phyloP scores from a whole-genome alignment of 2,113 vertebrate species.

The Neolamprologus devosi region DNA sequence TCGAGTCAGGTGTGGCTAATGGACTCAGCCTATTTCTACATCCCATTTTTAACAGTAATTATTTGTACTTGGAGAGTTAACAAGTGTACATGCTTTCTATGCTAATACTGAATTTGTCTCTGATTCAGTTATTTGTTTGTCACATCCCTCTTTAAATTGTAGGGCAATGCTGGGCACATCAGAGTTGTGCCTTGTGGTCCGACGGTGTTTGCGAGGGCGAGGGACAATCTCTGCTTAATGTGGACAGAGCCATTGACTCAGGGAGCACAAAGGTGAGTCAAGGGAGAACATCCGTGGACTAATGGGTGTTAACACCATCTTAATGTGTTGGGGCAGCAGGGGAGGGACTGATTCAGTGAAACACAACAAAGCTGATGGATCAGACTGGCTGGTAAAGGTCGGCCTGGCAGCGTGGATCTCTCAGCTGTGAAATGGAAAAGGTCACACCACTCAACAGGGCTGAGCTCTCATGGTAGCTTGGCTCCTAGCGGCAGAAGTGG shows the following conservation, averaged over 20 bases:
- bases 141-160: neutral
- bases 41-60: neutral
- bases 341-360: constrained; percentile 29
- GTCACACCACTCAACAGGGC: constrained; percentile 67
- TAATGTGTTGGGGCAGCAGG: constrained; percentile 50
- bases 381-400: constrained; percentile 76
- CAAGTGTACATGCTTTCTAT: neutral
- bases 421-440: constrained; percentile 80
- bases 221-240: constrained; percentile 83
- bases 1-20: constrained; percentile 82
- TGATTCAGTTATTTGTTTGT: neutral
- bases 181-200: constrained; percentile 94
- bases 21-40: neutral
- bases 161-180: constrained; percentile 98
- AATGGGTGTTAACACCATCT: constrained; percentile 58
- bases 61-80: neutral
- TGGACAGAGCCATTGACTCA: constrained; percentile 99
- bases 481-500: constrained; percentile 28
- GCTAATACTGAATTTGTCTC: neutral
- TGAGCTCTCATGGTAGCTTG: constrained; percentile 53
- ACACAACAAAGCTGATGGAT: constrained; percentile 67
- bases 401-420: constrained; percentile 63
- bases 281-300: constrained; percentile 19
- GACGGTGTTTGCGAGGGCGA: constrained; percentile 82
- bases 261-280: constrained; percentile 98